phyloP scores from a whole-genome alignment of 64 coral and sea anemone species.

The Montipora foliosa region DNA sequence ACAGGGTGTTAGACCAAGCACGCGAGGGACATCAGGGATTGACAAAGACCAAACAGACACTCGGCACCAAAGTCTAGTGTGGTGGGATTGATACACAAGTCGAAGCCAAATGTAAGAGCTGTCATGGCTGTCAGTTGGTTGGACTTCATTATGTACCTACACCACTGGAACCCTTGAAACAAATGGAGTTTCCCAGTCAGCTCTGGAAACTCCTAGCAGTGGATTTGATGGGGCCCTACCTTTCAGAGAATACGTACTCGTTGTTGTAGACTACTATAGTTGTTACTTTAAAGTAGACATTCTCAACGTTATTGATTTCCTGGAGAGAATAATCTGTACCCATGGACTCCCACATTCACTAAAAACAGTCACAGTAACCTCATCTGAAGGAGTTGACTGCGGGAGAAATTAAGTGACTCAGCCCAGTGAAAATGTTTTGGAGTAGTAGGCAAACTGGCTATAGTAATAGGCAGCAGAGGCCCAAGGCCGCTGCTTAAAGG shows the following conservation, averaged over 20 bases:
- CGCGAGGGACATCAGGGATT: constrained; percentile 67
- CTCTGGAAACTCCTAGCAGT: constrained; percentile 59
- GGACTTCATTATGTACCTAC: neutral
- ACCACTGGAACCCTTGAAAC: constrained; percentile 60
- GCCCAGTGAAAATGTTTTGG: no score
- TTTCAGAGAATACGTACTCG: constrained; percentile 45
- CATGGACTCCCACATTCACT: constrained; percentile 62
- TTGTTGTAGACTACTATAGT: constrained; percentile 51
- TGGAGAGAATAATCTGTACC: constrained; percentile 70
- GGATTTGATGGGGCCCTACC: constrained; percentile 48
- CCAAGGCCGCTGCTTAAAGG: no score
- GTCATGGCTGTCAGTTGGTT: constrained; percentile 66
- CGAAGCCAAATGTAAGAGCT: constrained; percentile 45
- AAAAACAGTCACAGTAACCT: constrained; percentile 39
- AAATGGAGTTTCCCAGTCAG: constrained; percentile 47
- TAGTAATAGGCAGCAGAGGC: no score
- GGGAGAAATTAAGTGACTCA: no score
- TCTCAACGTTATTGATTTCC: constrained; percentile 35
- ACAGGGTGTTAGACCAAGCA: constrained; percentile 8
- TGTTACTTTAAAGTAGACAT: constrained; percentile 13
- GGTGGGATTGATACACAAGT: neutral
- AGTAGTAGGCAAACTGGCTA: no score
- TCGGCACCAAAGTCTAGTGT: constrained; percentile 49
- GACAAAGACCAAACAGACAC: constrained; percentile 66
- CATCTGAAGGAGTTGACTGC: no score